phyloP scores from a whole-genome alignment of 2,888 invertebrate genomes.

The Heliconius erato region DNA sequence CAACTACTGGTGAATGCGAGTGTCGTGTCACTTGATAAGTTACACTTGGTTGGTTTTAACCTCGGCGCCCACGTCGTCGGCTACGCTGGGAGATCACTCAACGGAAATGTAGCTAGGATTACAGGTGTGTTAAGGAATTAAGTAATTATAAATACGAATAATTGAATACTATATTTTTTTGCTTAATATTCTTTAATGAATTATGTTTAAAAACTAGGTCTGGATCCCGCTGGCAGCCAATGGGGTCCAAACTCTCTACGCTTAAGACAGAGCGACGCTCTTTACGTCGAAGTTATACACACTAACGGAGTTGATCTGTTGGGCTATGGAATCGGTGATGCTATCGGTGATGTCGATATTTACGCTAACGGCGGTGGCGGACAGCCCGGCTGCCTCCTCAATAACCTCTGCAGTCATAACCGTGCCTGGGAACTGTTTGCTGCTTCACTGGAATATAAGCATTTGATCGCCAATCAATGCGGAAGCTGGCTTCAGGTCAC shows the following conservation, averaged over 20 bases:
- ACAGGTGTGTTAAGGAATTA: slow-evolving; percentile 61
- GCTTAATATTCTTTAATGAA: background rate
- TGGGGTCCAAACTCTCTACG: slow-evolving; percentile 61
- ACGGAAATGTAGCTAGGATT: slow-evolving; percentile 62
- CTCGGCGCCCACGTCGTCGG: slow-evolving; percentile 72
- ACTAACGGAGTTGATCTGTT: slow-evolving; percentile 64
- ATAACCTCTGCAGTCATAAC: slow-evolving; percentile 64
- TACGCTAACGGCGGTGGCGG: slow-evolving; percentile 94
- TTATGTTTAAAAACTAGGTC: slow-evolving; percentile 56
- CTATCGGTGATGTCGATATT: slow-evolving; percentile 94
- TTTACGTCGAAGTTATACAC: slow-evolving; percentile 74
- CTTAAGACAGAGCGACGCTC: slow-evolving; percentile 61
- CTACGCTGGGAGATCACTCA: slow-evolving; percentile 58
- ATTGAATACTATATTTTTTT: background rate
- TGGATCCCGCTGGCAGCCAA: slow-evolving; percentile 64
- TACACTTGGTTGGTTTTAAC: slow-evolving; percentile 70
- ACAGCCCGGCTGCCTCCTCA: slow-evolving; percentile 78
- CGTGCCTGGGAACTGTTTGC: slow-evolving; percentile 66
- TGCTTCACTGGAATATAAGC: slow-evolving; percentile 59
- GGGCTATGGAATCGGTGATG: slow-evolving; percentile 88
- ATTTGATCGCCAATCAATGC: slow-evolving; percentile 62
- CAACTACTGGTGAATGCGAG: slow-evolving; percentile 43
- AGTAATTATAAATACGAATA: background rate
- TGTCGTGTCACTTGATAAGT: slow-evolving; percentile 44
- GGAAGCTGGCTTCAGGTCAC: slow-evolving; percentile 55